Evolutionary conservation across 2,113 vertebrate genomes (phyloP).

Genomic region (Dinomys branickii): DNA sequence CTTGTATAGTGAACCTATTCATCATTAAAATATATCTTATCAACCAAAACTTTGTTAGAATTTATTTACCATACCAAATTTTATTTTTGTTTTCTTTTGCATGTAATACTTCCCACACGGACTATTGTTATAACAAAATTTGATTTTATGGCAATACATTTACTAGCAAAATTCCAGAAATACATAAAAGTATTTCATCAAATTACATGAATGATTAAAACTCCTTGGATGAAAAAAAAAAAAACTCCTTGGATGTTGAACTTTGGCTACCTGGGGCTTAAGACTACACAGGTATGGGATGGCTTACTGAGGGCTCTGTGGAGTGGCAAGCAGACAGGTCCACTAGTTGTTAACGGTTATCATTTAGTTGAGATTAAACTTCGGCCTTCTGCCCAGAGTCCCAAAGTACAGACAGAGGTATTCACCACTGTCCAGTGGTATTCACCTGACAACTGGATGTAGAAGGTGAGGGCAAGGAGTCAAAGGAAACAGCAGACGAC

Average conservation of each 20-base stretch:
- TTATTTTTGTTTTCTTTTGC: neutral
- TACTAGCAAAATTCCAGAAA: neutral
- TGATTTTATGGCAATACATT: neutral
- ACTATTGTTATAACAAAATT: neutral
- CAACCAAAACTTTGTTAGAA: neutral
- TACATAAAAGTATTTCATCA: neutral
- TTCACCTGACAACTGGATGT: neutral
- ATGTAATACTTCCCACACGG: neutral
- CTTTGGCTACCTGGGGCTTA: neutral
- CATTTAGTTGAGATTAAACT: neutral
- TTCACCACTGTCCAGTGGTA: too few species aligned
- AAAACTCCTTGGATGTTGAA: neutral
- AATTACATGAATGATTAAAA: neutral
- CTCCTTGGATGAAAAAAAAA: neutral
- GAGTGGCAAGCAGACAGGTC: neutral
- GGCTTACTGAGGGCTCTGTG: neutral
- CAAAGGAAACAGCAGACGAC: neutral
- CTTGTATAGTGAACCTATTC: neutral
- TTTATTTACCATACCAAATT: neutral
- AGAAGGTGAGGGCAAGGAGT: neutral
- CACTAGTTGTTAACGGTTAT: neutral
- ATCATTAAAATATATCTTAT: neutral
- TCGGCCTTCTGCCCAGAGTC: neutral
- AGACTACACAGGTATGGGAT: neutral
- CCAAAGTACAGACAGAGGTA: neutral